These are phyloP conservation scores for Salticus scenicus DNA, from an alignment of 2,888 invertebrate genomes.

Conservation along the genomic window DNA sequence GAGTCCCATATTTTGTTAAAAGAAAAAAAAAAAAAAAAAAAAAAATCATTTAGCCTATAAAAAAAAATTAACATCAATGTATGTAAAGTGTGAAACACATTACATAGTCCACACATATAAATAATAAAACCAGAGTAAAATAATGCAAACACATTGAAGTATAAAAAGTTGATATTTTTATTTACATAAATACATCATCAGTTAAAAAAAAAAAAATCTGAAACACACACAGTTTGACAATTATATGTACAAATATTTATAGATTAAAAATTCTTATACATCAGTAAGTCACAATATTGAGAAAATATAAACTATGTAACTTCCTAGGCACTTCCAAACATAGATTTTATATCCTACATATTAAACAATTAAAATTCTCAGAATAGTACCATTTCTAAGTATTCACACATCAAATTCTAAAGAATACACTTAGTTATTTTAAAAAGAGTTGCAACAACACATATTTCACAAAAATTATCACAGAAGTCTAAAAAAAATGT, in stretches of 20 bases:
- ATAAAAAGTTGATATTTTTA: slow-evolving; percentile 58
- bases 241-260: neutral
- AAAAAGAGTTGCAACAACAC: neutral
- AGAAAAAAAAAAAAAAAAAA: no score
- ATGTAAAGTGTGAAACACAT: no score
- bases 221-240: neutral
- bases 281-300: neutral
- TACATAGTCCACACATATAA: no score
- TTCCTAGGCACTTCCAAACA: slow-evolving; percentile 14
- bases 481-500: neutral
- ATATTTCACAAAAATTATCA: neutral
- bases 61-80: no score
- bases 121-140: no score
- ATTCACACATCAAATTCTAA: no score
- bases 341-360: neutral
- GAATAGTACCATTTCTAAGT: no score
- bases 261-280: slow-evolving; percentile 3
- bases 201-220: slow-evolving; percentile 41
- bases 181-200: slow-evolving; percentile 67
- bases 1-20: no score
- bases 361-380: no score
- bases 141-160: no score
- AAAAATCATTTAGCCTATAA: no score
- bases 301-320: slow-evolving; percentile 3
- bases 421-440: no score